These are phyloP conservation scores for Psilopogon haemacephalus DNA, from an alignment of 2,113 vertebrate species.

Conservation along the genomic window DNA sequence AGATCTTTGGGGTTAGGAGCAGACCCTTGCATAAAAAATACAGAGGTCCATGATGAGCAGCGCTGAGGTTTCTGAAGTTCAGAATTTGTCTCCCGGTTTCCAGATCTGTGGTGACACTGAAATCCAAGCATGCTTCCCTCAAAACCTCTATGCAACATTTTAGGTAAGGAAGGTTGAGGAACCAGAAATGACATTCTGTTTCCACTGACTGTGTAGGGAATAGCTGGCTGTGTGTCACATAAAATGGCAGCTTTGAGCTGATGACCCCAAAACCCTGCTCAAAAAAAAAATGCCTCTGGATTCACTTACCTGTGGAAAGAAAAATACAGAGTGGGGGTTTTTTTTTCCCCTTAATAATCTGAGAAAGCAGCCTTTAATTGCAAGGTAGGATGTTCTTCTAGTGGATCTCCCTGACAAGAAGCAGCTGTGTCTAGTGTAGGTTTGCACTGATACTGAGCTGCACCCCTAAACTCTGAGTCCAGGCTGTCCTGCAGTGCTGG, in stretches of 20 bases:
- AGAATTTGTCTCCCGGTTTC: background rate
- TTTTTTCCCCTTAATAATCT: background rate
- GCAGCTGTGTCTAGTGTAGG: background rate
- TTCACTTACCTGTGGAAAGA: background rate
- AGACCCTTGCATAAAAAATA: background rate
- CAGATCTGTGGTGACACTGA: background rate
- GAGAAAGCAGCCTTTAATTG: background rate
- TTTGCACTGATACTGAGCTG: background rate
- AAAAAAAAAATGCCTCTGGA: background rate
- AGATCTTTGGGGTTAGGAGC: background rate
- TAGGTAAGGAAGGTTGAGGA: background rate
- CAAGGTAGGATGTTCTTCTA: background rate
- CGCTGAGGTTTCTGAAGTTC: background rate
- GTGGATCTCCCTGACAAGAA: background rate
- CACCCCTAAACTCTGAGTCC: background rate
- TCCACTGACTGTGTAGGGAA: background rate
- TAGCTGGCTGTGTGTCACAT: background rate
- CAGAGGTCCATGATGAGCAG: background rate
- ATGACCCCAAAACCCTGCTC: background rate
- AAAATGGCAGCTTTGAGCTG: background rate
- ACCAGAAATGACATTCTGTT: background rate
- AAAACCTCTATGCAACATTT: rapidly evolving
- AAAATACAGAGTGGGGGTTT: background rate
- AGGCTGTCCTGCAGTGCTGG: background rate
- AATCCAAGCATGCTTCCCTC: background rate